Evolutionary conservation across 2,888 invertebrate species (phyloP), one percentile per base, ranked within the genome.

Genomic region (Heliconius erato): DNA sequence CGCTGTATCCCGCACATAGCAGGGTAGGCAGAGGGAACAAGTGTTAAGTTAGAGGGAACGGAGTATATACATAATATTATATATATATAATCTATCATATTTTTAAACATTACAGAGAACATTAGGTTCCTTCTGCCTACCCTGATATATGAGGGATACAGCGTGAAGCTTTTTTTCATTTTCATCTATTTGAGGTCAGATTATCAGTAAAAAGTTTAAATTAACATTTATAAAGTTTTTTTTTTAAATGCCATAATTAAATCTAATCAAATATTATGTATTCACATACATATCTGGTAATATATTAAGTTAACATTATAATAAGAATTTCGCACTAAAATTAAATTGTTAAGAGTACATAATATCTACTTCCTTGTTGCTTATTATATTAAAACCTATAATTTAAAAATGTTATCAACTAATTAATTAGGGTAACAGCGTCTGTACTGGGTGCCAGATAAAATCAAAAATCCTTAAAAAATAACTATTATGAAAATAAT

Each of bases 381-480:
- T 79, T 68, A 71, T n/a, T 83, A 65, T 80, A 71, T 81, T 83
- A 80, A 82, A 79, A 78, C 23, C 9, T 72, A 71, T 78, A 71
- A 59, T 72, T 67, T 54, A 49, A 35, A 7, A 65, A 79, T 65
- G 79, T 78, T 69, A 78, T 44, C 59, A 82, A 79, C 74, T 68
- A 82, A 80, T 80, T 90, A 90, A 88, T 87, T 84, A 81, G 32
- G 63, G 74, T 74, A 81, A 89, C 86, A 87, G 87, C 82, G 40
- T 65, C 80, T 88, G 89, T 89, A 89, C 89, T 90, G 90, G 89
- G 89, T 89, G 88, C 88, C 90, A 82, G 87, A 88, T 49, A 16
- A 54, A 54, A 23, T 19, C 7, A 54, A 6, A 19, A 19, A 19
- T 54, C 6, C 7, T 19, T 54, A 54, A 54, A 7, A 19, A 54